Percentiles rank a stretch among this genome's conserved stretches.
Evolutionary conservation across 2,113 vertebrate species (phyloP).

Genomic region (Mesocricetus auratus): DNA sequence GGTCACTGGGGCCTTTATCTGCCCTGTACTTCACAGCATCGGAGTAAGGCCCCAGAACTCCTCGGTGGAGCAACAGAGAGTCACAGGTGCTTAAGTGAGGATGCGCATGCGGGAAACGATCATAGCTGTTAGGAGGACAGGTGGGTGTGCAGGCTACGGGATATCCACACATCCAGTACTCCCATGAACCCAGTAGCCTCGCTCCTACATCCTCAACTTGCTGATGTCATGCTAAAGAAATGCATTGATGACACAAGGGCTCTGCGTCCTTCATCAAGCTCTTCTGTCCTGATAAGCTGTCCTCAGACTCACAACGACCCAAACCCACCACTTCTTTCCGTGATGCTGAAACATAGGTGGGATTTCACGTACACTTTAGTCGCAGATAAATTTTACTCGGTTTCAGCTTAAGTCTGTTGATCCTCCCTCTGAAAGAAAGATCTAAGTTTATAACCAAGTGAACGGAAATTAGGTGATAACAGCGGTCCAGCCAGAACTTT

Average conservation of each 20-base stretch:
- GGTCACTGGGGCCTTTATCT: not conserved
- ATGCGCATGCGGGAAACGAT: not conserved
- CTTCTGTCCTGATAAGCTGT: not conserved
- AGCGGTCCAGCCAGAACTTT: not conserved
- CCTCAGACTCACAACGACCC: not conserved
- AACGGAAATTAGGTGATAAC: constrained; percentile 49
- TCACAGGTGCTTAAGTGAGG: not conserved
- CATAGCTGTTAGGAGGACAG: not conserved
- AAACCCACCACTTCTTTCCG: not conserved
- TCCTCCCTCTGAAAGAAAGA: not conserved
- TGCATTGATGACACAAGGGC: not conserved
- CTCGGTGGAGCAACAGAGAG: not conserved
- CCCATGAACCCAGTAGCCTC: not conserved
- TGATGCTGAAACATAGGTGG: not conserved
- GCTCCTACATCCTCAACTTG: not conserved
- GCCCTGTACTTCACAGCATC: not conserved
- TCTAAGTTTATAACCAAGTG: constrained; percentile 51
- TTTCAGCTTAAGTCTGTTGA: constrained; percentile 1
- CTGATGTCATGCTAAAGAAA: not conserved
- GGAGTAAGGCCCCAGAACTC: not conserved
- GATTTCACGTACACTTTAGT: not conserved
- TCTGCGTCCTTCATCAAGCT: not conserved
- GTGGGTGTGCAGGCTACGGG: accelerated
- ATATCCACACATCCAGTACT: not conserved
- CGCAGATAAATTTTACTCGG: not conserved